These are phyloP conservation scores for Zoanthus gigantus DNA, from an alignment of 92 coral and sea anemone genomes.

Conservation along the genomic window DNA sequence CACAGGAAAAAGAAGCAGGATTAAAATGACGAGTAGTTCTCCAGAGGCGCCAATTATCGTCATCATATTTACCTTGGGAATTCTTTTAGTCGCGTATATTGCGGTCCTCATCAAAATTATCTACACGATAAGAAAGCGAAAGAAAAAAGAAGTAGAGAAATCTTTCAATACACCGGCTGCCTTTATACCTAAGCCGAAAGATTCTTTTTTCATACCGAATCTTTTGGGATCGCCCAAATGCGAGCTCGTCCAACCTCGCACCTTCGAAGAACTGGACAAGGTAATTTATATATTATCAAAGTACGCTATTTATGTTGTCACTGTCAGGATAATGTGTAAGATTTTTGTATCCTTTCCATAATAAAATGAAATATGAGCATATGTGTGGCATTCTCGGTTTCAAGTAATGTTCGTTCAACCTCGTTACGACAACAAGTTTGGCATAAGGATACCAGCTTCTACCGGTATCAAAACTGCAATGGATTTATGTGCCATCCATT, in stretches of 20 bases:
- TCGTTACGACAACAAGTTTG: no score
- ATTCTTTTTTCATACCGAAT: not conserved
- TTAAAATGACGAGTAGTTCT: not conserved
- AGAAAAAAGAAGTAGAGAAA: not conserved
- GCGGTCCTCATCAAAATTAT: conserved; percentile 20
- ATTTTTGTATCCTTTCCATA: no score
- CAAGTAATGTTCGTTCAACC: no score
- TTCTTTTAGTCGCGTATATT: conserved; percentile 25
- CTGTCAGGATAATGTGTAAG: no score
- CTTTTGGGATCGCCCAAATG: conserved; percentile 14
- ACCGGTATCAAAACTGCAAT: no score
- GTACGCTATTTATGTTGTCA: no score
- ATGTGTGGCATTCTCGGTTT: no score
- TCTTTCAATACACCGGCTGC: not conserved
- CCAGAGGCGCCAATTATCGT: not conserved
- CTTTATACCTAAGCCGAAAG: not conserved
- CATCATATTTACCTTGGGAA: conserved; percentile 22
- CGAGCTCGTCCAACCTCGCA: conserved; percentile 39
- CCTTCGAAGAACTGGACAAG: conserved; percentile 27
- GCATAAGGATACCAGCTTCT: no score
- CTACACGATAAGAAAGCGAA: conserved; percentile 34
- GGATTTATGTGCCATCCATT: no score
- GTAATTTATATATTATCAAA: not conserved
- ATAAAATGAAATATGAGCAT: no score
- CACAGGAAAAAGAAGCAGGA: not conserved